Evolutionary conservation across 2,888 invertebrate genomes (phyloP).

Genomic region (Amphipoea oculea): DNA sequence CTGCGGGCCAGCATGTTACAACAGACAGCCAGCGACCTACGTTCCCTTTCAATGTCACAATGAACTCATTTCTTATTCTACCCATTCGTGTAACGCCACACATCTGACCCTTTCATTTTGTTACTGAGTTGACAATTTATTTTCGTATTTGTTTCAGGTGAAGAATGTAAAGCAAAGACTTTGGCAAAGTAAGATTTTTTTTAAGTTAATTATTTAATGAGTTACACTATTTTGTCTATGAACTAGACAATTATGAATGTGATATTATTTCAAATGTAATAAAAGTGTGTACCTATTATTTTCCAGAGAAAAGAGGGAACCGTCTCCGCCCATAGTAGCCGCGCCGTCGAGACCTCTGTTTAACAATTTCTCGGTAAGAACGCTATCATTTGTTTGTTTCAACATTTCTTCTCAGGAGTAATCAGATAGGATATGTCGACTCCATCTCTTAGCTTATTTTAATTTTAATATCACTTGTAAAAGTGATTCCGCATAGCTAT

Average conservation of each 20-base stretch:
- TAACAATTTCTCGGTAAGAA: constrained; percentile 71
- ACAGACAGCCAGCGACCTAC: no score
- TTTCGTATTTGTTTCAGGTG: constrained; percentile 54
- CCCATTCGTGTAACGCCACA: no score
- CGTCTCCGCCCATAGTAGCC: constrained; percentile 90
- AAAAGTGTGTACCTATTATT: neutral
- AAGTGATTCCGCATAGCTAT: neutral
- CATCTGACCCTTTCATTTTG: neutral
- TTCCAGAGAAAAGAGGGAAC: constrained; percentile 75
- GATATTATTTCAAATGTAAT: constrained; percentile 3
- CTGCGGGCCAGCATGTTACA: no score
- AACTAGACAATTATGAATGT: neutral
- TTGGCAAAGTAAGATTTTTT: constrained; percentile 43
- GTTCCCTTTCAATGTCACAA: no score
- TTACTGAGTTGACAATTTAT: neutral
- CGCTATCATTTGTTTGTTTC: neutral
- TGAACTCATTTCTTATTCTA: no score
- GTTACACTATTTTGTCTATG: neutral
- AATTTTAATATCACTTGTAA: neutral
- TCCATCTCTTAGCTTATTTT: no score
- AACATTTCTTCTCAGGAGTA: neutral
- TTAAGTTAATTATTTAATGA: neutral
- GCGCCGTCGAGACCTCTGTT: constrained; percentile 82
- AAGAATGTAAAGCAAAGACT: constrained; percentile 27
- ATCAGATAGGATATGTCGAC: neutral